phyloP scores from a whole-genome alignment of 2,113 vertebrate species.

The Diglossa brunneiventris region DNA sequence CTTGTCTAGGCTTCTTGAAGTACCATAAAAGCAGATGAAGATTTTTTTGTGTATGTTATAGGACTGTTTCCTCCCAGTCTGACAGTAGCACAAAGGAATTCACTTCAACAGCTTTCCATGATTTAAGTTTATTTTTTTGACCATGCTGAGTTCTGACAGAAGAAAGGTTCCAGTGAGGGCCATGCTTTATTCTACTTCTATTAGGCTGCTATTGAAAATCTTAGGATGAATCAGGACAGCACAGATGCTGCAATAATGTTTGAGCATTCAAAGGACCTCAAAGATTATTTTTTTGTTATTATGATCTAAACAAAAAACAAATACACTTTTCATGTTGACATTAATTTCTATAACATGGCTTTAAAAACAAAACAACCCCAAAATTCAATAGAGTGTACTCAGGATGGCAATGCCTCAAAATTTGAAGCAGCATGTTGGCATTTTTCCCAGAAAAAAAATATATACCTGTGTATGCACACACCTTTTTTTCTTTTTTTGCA shows the following conservation, averaged over 20 bases:
- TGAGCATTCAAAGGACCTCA: background rate
- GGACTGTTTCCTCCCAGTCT: background rate
- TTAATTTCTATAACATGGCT: constrained; percentile 25
- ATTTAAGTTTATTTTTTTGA: constrained; percentile 40
- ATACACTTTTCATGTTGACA: background rate
- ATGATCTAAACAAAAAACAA: background rate
- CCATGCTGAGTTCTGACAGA: constrained; percentile 12
- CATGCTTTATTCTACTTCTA: background rate
- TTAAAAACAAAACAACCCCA: constrained; percentile 29
- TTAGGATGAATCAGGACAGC: background rate
- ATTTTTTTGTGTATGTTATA: background rate
- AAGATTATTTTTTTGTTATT: constrained; percentile 17
- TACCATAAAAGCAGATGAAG: background rate
- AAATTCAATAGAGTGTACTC: constrained; percentile 16
- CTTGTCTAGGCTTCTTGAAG: background rate
- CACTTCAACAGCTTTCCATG: background rate
- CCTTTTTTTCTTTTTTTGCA: background rate
- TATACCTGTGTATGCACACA: background rate
- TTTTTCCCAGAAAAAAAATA: background rate
- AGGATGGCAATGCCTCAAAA: constrained; percentile 27
- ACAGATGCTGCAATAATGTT: background rate
- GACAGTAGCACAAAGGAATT: background rate
- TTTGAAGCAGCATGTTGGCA: constrained; percentile 5
- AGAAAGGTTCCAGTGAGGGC: background rate
- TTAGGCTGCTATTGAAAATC: background rate